Evolutionary conservation across 2,113 vertebrate species (phyloP), one percentile per base, ranked within the genome.

Genomic region (Clarias gariepinus): DNA sequence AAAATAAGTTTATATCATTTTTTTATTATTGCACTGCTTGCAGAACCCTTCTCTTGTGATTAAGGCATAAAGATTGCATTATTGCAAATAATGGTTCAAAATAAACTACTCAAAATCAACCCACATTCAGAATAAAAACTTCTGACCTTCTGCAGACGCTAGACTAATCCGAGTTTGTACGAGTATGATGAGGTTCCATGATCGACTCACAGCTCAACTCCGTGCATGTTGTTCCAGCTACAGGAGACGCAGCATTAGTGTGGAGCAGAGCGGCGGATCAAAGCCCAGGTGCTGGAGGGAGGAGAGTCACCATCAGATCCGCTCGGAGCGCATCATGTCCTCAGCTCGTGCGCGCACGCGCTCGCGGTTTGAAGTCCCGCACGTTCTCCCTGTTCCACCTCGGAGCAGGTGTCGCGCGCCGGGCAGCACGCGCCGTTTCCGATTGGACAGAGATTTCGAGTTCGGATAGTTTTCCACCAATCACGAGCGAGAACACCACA

Each of bases 121-220:
- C n/a, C 64, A 8, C 68, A 19, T 19, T 36, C 16, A 69, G 15
- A 30, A 6, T 69, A 15, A n/a, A 66, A 6, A 66, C 64, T 12
- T 28, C 64, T n/a, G 61, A 11, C 12, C 3, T 64, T 15, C 4
- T 16, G 30, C 69, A 74, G 11, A 15, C 0, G 69, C 36, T 23
- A 2, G 9, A 68, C 1, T 30, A 2, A 68, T 68, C n/a, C 3
- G 3, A 74, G 30, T 21, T 3, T 8, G 28, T 58, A 16, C 9
- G 1, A 8, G 13, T 53, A n/a, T 57, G 10, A 78, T 55, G 69
- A 82, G 58, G 68, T 30, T 86, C 57, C 47, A 7, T 60, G 60
- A 86, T 47, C 47, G 47, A 88, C 85, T 85, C 80, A 76, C 87
- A 58, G 79, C n/a, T 82, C 71, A 66, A 76, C 68, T 68, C 83